Evolutionary conservation across 1,140 invertebrate species (phyloP), one percentile per base, ranked within the genome.

Genomic region (Pinna nobilis): DNA sequence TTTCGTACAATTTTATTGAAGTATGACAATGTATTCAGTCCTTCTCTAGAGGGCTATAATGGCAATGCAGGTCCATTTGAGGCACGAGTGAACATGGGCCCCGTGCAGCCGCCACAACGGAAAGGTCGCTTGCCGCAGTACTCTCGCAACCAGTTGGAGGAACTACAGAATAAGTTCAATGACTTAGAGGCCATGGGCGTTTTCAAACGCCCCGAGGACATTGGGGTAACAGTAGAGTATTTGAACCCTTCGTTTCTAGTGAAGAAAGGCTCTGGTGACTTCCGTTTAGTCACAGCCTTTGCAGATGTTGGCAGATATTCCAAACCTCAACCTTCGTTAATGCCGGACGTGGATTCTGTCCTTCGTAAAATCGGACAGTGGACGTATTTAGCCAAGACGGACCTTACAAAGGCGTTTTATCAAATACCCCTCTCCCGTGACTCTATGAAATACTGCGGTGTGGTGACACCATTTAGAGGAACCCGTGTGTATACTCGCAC

Each of bases 41-140:
- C 61, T n/a, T 23, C 57, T 6, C 41, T 60, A 23, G 7, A 20
- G 28, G 65, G 69, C 0, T 73, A 77, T 33, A 77, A 73, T 35
- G 70, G 65, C 6, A 47, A 39, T 2, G 23, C 23, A 1, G 70
- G 59, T n/a, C n/a, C n/a, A n/a, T 11, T 32, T 4, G 66, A 72
- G 23, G 20, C 61, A 41, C 37, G 51, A 1, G 51, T 73, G 11
- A 70, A 74, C 44, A 76, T 70, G 70, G 65, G 70, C 9, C 74
- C 77, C 9, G 70, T 74, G 3, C 75, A 70, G 33, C 70, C 70
- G 0, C 74, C 67, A 20, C 78, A 74, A 25, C 39, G 75, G 5
- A 77, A 77, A 63, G 78, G 67, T 1, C 32, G 70, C 1, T 6
- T 80, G 6, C 78, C 75, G 2, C 70, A 73, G n/a, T 76, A 79